These are phyloP conservation scores for Popillia japonica DNA, from an alignment of 1,140 invertebrate genomes.

Conservation along the genomic window DNA sequence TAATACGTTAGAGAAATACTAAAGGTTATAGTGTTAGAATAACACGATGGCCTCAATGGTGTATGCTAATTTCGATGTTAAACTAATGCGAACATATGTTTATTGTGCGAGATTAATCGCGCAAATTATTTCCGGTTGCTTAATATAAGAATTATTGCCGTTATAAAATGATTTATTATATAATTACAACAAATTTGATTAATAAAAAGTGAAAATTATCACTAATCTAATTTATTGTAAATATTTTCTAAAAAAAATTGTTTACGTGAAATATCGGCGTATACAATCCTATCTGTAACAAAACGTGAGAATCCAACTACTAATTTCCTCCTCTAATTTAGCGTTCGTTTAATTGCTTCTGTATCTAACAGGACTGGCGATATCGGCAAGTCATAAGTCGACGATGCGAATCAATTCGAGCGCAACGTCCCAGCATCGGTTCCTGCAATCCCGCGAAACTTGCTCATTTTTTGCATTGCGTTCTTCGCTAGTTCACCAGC, in stretches of 20 bases:
- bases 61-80: not conserved
- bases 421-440: not conserved
- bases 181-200: too few species aligned
- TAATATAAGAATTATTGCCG: not conserved
- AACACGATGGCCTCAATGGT: slow-evolving; percentile 1
- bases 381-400: not conserved
- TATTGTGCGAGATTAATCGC: not conserved
- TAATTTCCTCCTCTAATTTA: slow-evolving; percentile 23
- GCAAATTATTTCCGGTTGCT: not conserved
- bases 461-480: not conserved
- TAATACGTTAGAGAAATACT: not conserved
- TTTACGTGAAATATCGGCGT: not conserved
- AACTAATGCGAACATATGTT: not conserved
- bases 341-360: not conserved
- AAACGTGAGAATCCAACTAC: slow-evolving; percentile 17
- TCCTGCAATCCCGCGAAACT: not conserved
- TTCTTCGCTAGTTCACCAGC: not conserved
- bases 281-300: not conserved
- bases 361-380: not conserved
- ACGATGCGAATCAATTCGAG: slow-evolving; percentile 20
- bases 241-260: too few species aligned
- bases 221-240: too few species aligned
- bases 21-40: not conserved
- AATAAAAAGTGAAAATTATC: too few species aligned
- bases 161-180: too few species aligned